A percentile compares a stretch with the other conserved stretches of the same genome.
phyloP scores from a whole-genome alignment of 2,797 vertebrate genomes.

The Margarornis squamiger region DNA sequence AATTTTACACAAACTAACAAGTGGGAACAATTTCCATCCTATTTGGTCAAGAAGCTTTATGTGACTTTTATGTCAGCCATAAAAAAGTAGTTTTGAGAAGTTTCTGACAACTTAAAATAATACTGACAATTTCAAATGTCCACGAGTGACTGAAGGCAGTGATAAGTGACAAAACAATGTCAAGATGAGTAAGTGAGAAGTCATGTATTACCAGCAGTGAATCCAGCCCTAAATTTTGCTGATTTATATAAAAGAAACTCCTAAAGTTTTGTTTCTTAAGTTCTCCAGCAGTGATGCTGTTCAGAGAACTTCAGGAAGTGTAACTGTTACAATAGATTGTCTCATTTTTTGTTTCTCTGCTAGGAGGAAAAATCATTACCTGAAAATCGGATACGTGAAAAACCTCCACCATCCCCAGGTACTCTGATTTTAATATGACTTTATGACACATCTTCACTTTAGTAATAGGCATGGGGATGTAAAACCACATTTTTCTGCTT shows the following conservation, averaged over 20 bases:
- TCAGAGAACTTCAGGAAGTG: not conserved
- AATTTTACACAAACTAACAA: not conserved
- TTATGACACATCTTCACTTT: not conserved
- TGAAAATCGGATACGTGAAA: conserved; percentile 34
- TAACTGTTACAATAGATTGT: not conserved
- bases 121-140: not conserved
- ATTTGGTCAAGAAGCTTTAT: not conserved
- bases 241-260: not conserved
- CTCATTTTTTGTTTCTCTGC: not conserved
- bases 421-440: not conserved
- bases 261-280: not conserved
- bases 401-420: conserved; percentile 75
- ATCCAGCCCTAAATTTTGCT: not conserved
- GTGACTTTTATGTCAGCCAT: not conserved
- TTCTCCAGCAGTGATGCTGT: not conserved
- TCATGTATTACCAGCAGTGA: not conserved
- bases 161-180: not conserved
- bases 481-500: not conserved
- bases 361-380: conserved; percentile 57
- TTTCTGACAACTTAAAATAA: not conserved
- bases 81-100: not conserved
- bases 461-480: not conserved
- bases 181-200: not conserved
- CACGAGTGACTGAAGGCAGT: not conserved
- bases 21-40: not conserved